phyloP scores from a whole-genome alignment of 2,888 invertebrate genomes.

The Phyto melanocephala region DNA sequence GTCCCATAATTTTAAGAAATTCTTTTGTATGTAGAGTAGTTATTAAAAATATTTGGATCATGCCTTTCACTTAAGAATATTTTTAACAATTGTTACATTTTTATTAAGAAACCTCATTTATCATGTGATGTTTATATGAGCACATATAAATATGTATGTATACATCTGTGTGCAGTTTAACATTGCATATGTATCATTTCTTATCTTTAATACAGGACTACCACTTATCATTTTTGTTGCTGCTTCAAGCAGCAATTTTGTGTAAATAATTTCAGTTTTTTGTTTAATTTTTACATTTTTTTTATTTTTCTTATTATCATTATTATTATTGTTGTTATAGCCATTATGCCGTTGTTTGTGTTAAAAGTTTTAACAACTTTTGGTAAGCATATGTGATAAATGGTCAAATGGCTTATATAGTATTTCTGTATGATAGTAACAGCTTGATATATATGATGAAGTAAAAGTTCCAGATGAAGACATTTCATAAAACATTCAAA shows the following conservation, averaged over 20 bases:
- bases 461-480: not conserved
- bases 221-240: constrained; percentile 14
- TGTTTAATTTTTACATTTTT: not conserved
- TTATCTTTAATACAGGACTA: not conserved
- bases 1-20: too few relatives aligned
- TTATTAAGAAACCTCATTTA: too few relatives aligned
- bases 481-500: too few relatives aligned
- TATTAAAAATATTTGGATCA: too few relatives aligned
- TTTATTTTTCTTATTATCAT: not conserved
- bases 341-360: not conserved
- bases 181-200: not conserved
- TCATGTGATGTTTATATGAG: too few relatives aligned
- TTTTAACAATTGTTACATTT: too few relatives aligned
- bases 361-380: constrained; percentile 21
- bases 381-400: constrained; percentile 32
- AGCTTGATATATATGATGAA: not conserved
- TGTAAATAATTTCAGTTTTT: not conserved
- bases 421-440: not conserved
- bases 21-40: too few relatives aligned
- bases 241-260: constrained; percentile 8
- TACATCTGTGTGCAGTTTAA: too few relatives aligned
- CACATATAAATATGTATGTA: too few relatives aligned
- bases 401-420: constrained; percentile 24
- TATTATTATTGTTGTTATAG: not conserved
- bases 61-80: too few relatives aligned